Evolutionary conservation across 2,888 invertebrate genomes (phyloP), one percentile per base, ranked within the genome.

Genomic region (Leucozona laternaria): DNA sequence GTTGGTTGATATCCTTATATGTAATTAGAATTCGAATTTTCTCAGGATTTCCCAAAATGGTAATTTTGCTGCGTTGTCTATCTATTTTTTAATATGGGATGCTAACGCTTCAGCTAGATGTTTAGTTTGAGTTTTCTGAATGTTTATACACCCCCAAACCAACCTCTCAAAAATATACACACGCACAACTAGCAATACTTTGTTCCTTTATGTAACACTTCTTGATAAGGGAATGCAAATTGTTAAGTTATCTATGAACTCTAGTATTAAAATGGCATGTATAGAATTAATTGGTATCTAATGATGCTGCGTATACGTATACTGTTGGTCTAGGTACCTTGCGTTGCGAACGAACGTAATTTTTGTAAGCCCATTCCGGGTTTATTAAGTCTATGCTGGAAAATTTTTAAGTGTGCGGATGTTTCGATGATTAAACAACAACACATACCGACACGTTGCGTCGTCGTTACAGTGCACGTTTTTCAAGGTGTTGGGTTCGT

Each of bases 181-280:
- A 22, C 0, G 25, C n/a, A 25, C 8, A n/a, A 13, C 8, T 17
- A 48, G 31, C 31, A 3, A 48, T 20, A 20, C 22, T 20, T 28
- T 28, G 10, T 25, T 7, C 53, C 50, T 22, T 22, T 50, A 22
- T 55, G 28, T 55, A 28, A 25, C 28, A 25, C 25, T 25, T 25
- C 53, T 53, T 53, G 6, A 25, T 45, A 17, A 15, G 25, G 55
- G 17, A 34, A 58, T 58, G 48, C n/a, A 58, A 72, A 72, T 17
- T 62, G 60, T 73, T 60, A 37, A 62, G 55, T 73, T 62, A 73
- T 73, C 53, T 73, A 73, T 73, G 60, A 60, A 50, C 37, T 28
- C 50, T 40, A 60, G 50, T 50, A 73, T 62, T 53, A 73, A 73
- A 62, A 25, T 40, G 73, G 60, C 50, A 73, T 73, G 60, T 53